Conservation (phyloP, 2,797 vertebrate species). For the Gymnopithys bicolor region DNA sequence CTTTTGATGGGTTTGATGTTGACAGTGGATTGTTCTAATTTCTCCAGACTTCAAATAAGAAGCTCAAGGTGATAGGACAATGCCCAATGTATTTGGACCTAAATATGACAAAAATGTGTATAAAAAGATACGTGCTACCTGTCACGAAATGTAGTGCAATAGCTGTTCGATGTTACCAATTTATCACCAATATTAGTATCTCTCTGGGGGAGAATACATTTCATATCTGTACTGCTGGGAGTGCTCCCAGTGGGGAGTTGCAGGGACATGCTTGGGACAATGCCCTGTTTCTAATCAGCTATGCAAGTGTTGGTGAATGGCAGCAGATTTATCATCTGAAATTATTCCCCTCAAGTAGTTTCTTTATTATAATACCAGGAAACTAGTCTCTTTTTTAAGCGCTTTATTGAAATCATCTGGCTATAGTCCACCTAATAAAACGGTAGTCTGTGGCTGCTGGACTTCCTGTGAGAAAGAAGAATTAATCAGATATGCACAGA, state of each 20-base stretch:
- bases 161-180: not conserved
- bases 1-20: not conserved
- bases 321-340: slow-evolving; percentile 73
- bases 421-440: slow-evolving; percentile 74
- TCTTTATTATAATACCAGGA: slow-evolving; percentile 73
- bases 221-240: not conserved
- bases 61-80: not conserved
- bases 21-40: not conserved
- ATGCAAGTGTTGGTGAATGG: slow-evolving; percentile 64
- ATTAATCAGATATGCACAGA: slow-evolving; percentile 48
- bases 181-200: not conserved
- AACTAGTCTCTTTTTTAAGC: slow-evolving; percentile 42
- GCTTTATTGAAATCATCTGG: slow-evolving; percentile 81
- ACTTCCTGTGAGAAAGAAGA: slow-evolving; percentile 71
- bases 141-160: not conserved
- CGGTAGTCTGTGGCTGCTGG: slow-evolving; percentile 42
- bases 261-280: slow-evolving; percentile 4
- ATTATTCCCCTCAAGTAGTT: slow-evolving; percentile 71
- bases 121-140: not conserved
- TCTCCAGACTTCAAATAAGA: not conserved
- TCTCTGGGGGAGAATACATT: not conserved
- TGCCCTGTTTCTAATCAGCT: slow-evolving; percentile 60
- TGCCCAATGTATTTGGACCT: not conserved
- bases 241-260: not conserved
- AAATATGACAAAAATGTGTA: not conserved